Evolutionary conservation across 2,113 vertebrate genomes (phyloP).

Genomic region (Cebidichthys violaceus): DNA sequence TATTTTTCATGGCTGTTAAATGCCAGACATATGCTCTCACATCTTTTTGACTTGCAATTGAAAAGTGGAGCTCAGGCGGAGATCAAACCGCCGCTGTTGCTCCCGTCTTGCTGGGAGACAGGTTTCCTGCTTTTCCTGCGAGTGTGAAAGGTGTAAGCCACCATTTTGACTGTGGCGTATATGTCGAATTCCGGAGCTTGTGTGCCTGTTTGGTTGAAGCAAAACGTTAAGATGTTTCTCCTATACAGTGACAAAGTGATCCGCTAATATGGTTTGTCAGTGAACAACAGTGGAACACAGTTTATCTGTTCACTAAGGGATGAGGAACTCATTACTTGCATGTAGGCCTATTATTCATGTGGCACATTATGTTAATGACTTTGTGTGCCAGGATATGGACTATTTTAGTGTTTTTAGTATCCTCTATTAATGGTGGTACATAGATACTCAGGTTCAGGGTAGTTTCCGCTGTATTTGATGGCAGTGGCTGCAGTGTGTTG

Average conservation of each 20-base stretch:
- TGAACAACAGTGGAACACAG: conserved; percentile 52
- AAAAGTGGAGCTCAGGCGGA: conserved; percentile 77
- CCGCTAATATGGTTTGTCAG: conserved; percentile 63
- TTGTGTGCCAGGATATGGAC: conserved; percentile 27
- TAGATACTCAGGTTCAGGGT: conserved; percentile 33
- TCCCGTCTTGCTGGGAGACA: conserved; percentile 66
- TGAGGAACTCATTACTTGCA: conserved; percentile 50
- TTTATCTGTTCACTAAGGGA: conserved; percentile 57
- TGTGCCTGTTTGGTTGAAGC: conserved; percentile 16
- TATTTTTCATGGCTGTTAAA: conserved; percentile 75
- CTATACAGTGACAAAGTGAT: conserved; percentile 55
- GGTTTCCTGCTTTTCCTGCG: conserved; percentile 51
- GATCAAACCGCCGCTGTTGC: conserved; percentile 73
- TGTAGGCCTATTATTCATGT: conserved; percentile 65
- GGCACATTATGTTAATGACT: conserved; percentile 67
- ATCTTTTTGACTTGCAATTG: conserved; percentile 70
- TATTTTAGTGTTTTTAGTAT: conserved; percentile 51
- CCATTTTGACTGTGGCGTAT: conserved; percentile 67
- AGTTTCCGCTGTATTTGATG: conserved; percentile 65
- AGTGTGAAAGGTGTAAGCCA: conserved; percentile 31
- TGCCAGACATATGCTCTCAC: conserved; percentile 76
- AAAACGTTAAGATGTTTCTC: conserved; percentile 36
- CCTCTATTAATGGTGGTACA: conserved; percentile 37
- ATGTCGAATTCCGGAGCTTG: background rate
- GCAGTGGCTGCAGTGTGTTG: conserved; percentile 49